These are phyloP conservation scores for Tridacna crocea DNA, from an alignment of 2,888 invertebrate genomes.

Conservation along the genomic window DNA sequence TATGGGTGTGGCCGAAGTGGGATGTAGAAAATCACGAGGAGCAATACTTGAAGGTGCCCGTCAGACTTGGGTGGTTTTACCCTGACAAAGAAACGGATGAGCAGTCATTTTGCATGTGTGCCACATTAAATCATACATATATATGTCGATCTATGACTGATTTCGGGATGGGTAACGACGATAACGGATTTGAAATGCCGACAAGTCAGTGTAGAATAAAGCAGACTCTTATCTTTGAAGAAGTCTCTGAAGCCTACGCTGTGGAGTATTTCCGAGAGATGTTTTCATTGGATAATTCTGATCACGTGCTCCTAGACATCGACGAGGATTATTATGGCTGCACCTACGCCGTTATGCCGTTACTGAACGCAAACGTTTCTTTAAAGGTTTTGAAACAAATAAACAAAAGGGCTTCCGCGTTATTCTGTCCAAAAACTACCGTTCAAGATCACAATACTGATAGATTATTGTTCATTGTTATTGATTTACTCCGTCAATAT, in stretches of 20 bases:
- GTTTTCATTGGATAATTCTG: conserved; percentile 44
- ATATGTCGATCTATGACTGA: conserved; percentile 12
- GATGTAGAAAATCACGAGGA: conserved; percentile 63
- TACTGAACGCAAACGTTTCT: conserved; percentile 62
- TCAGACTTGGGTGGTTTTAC: conserved; percentile 61
- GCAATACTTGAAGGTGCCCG: conserved; percentile 40
- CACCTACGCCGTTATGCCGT: conserved; percentile 67
- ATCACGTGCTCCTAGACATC: conserved; percentile 74
- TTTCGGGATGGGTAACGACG: conserved; percentile 9
- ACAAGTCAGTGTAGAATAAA: conserved; percentile 60
- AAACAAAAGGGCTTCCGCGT: conserved; percentile 56
- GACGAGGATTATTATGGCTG: conserved; percentile 79
- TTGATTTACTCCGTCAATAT: conserved; percentile 34
- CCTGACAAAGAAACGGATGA: conserved; percentile 4
- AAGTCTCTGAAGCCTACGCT: conserved; percentile 67
- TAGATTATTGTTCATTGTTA: conserved; percentile 43
- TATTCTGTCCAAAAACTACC: conserved; percentile 70
- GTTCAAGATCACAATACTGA: conserved; percentile 67
- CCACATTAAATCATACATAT: conserved; percentile 8
- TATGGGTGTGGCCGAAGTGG: conserved; percentile 80
- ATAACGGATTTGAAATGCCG: conserved; percentile 50
- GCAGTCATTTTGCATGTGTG: conserved; percentile 66
- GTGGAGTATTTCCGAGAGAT: conserved; percentile 45
- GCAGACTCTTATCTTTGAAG: conserved; percentile 59
- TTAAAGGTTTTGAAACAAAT: conserved; percentile 53